These are phyloP conservation scores for Melanotaenia nigrans DNA, from an alignment of 2,797 vertebrate species.

Conservation along the genomic window DNA sequence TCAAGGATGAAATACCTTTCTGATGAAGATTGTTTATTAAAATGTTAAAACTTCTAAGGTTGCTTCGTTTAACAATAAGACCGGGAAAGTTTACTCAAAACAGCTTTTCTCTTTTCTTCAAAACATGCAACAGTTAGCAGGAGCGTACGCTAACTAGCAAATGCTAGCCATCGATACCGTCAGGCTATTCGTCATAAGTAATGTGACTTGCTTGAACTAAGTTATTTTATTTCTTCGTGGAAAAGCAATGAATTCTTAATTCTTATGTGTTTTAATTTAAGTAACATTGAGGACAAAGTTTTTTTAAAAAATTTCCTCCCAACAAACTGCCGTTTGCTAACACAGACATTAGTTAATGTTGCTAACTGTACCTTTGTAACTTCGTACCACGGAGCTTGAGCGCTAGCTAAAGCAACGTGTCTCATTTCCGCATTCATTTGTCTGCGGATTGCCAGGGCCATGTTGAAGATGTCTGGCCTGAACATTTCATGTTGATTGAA, in stretches of 20 bases:
- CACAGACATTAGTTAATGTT: conserved; percentile 5
- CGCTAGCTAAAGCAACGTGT: conserved; percentile 82
- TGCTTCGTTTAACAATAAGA: conserved; percentile 5
- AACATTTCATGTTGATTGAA: conserved; percentile 55
- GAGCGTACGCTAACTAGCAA: conserved; percentile 58
- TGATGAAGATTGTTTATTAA: not conserved
- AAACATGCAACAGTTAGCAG: conserved; percentile 83
- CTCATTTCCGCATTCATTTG: conserved; percentile 85
- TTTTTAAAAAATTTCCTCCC: not conserved
- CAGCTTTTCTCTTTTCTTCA: conserved; percentile 56
- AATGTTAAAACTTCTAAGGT: accelerated
- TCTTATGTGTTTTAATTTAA: not conserved
- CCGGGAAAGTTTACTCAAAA: conserved; percentile 70
- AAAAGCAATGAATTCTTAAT: accelerated
- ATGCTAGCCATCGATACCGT: conserved; percentile 43
- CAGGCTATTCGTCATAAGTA: conserved; percentile 30
- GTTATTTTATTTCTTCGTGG: not conserved
- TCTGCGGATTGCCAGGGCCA: conserved; percentile 72
- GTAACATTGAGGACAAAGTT: not conserved
- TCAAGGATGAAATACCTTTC: accelerated
- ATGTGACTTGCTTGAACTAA: not conserved
- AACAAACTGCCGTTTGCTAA: not conserved
- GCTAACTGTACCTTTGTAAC: conserved; percentile 58
- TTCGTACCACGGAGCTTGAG: conserved; percentile 65
- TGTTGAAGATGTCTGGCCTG: conserved; percentile 75